Conservation (phyloP, 2,113 vertebrate genomes). For the Microtus pennsylvanicus region DNA sequence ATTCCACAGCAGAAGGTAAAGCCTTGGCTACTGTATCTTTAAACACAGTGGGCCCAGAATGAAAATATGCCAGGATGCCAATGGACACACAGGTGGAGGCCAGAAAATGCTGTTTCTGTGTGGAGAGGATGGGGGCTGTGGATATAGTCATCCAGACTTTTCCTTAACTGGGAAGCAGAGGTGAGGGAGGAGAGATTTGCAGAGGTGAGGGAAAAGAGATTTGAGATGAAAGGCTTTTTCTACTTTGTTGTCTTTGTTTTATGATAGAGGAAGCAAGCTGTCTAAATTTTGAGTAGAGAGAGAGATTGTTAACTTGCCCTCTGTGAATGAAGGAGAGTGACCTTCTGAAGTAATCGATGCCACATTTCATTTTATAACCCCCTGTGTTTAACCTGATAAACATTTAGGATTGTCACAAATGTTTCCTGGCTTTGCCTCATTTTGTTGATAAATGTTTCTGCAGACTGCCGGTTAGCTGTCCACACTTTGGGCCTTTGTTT, state of each 20-base stretch:
- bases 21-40: neutral
- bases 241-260: neutral
- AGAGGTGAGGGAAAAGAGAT: neutral
- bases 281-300: neutral
- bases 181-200: neutral
- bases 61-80: neutral
- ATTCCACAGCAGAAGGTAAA: too few species aligned
- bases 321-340: neutral
- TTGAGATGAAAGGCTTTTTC: neutral
- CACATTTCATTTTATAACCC: neutral
- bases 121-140: too few species aligned
- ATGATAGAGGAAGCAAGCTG: neutral
- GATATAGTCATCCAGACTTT: neutral
- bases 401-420: neutral
- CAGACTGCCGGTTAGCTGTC: neutral
- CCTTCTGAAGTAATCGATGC: neutral
- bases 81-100: neutral
- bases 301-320: neutral
- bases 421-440: neutral
- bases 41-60: neutral
- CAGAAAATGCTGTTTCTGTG: fast-evolving
- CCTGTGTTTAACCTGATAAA: neutral
- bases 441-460: neutral
- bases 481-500: neutral
- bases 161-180: neutral